Conservation (phyloP, 2,113 vertebrate species). For the Corythaeola cristata region DNA sequence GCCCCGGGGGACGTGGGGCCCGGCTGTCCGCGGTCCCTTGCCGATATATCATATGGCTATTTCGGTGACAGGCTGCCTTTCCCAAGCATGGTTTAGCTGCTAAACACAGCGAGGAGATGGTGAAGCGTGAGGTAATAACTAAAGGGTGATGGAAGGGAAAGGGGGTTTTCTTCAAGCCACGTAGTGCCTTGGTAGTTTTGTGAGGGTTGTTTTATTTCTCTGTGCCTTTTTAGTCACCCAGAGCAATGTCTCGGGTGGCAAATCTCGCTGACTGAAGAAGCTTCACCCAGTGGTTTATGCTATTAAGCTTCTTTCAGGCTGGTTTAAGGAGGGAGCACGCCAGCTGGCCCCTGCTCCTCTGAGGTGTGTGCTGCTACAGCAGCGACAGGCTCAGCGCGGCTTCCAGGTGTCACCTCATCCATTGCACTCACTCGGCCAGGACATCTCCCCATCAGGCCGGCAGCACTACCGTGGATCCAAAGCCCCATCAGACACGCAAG, state of each 20-base stretch:
- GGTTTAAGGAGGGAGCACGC: fast-evolving
- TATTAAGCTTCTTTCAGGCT: not conserved
- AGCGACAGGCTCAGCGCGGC: not conserved
- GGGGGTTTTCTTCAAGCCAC: not conserved
- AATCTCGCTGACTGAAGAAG: not conserved
- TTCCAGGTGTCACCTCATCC: not conserved
- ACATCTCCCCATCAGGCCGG: too few relatives aligned
- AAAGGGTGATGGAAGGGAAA: not conserved
- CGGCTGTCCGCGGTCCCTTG: too few relatives aligned
- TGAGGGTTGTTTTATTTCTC: not conserved
- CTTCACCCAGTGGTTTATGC: not conserved
- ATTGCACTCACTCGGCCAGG: not conserved
- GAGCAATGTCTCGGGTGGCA: not conserved
- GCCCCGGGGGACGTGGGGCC: too few relatives aligned
- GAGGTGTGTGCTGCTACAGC: fast-evolving
- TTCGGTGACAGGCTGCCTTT: not conserved
- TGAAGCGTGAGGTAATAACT: not conserved
- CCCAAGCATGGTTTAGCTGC: not conserved
- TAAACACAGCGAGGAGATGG: not conserved
- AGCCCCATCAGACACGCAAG: not conserved
- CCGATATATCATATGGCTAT: too few relatives aligned
- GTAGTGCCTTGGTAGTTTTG: not conserved
- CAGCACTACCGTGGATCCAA: not conserved
- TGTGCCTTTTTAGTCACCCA: not conserved
- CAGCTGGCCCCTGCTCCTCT: fast-evolving